Evolutionary conservation across 2,113 vertebrate genomes (phyloP).

Genomic region (Copsychus sechellarum): DNA sequence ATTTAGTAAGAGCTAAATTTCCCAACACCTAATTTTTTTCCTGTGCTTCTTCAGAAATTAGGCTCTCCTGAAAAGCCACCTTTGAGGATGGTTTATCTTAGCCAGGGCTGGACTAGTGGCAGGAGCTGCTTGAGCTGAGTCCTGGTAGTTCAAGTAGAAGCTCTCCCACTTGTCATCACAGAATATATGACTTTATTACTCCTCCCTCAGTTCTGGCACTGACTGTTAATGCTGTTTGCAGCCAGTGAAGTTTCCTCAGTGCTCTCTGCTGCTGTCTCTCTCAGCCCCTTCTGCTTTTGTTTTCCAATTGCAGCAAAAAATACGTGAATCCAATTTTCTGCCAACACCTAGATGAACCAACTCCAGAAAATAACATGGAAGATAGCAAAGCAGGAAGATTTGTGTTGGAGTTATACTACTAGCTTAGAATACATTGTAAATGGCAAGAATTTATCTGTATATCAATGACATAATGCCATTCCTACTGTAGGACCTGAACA

Average conservation of each 20-base stretch:
- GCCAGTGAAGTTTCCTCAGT: slow-evolving; percentile 39
- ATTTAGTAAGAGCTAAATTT: background rate
- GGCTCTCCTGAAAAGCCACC: background rate
- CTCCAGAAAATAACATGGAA: background rate
- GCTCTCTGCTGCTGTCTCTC: slow-evolving; percentile 6
- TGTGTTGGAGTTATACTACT: background rate
- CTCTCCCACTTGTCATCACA: slow-evolving; percentile 58
- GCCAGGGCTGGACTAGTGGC: background rate
- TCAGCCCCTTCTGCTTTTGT: slow-evolving; percentile 27
- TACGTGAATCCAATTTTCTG: background rate
- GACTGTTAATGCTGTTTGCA: slow-evolving; percentile 14
- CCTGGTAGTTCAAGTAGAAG: slow-evolving; percentile 56
- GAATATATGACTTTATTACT: slow-evolving; percentile 53
- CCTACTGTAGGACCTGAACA: background rate
- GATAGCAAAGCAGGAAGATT: background rate
- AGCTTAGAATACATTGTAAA: background rate
- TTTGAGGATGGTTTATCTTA: background rate
- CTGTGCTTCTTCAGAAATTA: background rate
- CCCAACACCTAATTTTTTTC: background rate
- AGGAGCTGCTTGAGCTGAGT: background rate
- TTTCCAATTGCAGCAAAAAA: slow-evolving; percentile 3
- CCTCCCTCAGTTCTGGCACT: slow-evolving; percentile 41
- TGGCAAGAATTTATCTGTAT: background rate
- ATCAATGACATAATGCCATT: background rate
- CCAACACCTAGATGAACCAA: background rate